These are phyloP conservation scores for Acanthurus lineatus DNA, from an alignment of 2,797 vertebrate genomes.

Conservation along the genomic window DNA sequence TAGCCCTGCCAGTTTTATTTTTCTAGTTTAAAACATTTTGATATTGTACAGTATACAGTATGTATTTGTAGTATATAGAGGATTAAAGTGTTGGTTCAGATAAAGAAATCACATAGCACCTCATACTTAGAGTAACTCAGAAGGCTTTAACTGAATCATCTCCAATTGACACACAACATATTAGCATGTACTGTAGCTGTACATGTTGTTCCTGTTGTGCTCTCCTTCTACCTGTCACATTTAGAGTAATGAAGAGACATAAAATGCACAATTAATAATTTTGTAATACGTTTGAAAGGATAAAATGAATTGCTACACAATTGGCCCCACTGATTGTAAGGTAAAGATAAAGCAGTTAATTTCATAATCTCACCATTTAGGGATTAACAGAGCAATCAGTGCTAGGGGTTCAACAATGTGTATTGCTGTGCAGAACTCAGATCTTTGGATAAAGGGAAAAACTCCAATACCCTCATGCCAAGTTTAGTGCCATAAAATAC, in stretches of 20 bases:
- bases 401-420: background rate
- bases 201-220: background rate
- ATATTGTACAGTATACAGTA: slow-evolving; percentile 49
- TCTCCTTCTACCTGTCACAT: background rate
- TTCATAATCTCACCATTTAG: background rate
- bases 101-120: slow-evolving; percentile 11
- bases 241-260: background rate
- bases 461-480: background rate
- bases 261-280: background rate
- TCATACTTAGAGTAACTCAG: background rate
- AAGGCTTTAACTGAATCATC: background rate
- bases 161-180: background rate
- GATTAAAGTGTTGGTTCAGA: slow-evolving; percentile 18
- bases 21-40: slow-evolving; percentile 34
- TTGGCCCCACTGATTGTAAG: slow-evolving; percentile 37
- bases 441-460: no score
- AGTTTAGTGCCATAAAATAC: slow-evolving; percentile 27
- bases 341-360: no score
- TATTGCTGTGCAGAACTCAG: slow-evolving; percentile 3
- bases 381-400: background rate
- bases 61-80: slow-evolving; percentile 26
- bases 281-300: slow-evolving; percentile 11
- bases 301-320: background rate
- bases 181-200: slow-evolving; percentile 3
- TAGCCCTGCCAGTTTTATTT: slow-evolving; percentile 36